These are phyloP conservation scores for Calameuta idolon DNA, from an alignment of 2,888 invertebrate genomes.

Conservation along the genomic window DNA sequence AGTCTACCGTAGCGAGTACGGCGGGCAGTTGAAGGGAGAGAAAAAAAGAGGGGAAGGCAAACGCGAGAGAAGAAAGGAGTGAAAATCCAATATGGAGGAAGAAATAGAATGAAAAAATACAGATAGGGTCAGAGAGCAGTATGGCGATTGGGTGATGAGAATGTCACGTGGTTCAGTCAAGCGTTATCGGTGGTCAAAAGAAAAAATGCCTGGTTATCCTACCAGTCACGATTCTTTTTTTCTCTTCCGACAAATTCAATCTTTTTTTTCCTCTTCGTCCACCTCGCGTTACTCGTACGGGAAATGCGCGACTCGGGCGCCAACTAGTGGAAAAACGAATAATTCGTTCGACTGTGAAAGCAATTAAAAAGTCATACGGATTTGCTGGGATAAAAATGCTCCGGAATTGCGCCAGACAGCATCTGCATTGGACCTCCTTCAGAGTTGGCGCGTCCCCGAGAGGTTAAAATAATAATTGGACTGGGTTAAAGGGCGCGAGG, in stretches of 20 bases:
- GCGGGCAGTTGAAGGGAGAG: constrained; percentile 1
- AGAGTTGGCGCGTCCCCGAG: not conserved
- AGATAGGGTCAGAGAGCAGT: not conserved
- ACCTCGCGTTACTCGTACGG: not conserved
- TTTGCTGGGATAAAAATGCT: not conserved
- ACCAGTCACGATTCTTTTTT: not conserved
- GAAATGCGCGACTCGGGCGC: not conserved
- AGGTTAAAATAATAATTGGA: not conserved
- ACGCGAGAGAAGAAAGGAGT: not conserved
- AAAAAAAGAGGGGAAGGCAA: not conserved
- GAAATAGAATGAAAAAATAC: not conserved
- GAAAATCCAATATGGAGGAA: not conserved
- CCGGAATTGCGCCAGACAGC: not conserved
- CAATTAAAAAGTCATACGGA: not conserved
- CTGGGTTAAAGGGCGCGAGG: not conserved
- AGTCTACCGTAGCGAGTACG: constrained; percentile 5
- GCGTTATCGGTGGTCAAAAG: not conserved
- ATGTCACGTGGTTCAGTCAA: not conserved
- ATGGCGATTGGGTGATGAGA: not conserved
- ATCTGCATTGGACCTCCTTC: not conserved
- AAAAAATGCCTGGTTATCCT: not conserved
- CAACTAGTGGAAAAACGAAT: constrained; percentile 13
- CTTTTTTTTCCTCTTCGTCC: not conserved
- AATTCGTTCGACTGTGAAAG: constrained; percentile 3
- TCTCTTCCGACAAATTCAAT: not conserved